A percentile compares a stretch with the other conserved stretches of the same genome.
Conservation (phyloP, 2,113 vertebrate species). For the Eidolon helvum region DNA sequence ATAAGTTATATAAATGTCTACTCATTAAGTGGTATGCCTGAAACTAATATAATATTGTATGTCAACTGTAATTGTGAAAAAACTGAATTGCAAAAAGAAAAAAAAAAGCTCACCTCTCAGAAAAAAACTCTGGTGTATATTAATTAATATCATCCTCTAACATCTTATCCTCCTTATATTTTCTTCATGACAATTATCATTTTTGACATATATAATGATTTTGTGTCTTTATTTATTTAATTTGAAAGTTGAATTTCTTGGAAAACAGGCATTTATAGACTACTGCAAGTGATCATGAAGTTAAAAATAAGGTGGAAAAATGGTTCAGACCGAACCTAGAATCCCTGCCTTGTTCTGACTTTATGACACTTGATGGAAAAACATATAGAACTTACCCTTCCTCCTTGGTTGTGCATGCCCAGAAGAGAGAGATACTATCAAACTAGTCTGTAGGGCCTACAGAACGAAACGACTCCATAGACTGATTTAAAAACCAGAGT, state of each 20-base stretch:
- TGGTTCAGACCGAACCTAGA: background rate
- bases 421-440: background rate
- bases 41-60: too few species aligned
- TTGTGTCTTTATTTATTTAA: background rate
- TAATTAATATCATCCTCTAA: background rate
- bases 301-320: background rate
- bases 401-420: background rate
- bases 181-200: background rate
- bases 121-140: background rate
- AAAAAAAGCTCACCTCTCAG: background rate
- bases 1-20: too few species aligned
- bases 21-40: too few species aligned
- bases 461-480: background rate
- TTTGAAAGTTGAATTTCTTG: background rate
- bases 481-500: background rate
- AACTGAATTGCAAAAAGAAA: too few species aligned
- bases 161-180: background rate
- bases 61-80: too few species aligned
- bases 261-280: background rate
- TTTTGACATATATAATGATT: background rate
- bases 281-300: background rate
- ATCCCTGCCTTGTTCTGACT: background rate
- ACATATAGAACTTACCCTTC: background rate
- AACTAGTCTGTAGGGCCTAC: background rate
- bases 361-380: background rate